phyloP scores from a whole-genome alignment of 2,888 invertebrate genomes.

The Agonopterix subpropinquella region DNA sequence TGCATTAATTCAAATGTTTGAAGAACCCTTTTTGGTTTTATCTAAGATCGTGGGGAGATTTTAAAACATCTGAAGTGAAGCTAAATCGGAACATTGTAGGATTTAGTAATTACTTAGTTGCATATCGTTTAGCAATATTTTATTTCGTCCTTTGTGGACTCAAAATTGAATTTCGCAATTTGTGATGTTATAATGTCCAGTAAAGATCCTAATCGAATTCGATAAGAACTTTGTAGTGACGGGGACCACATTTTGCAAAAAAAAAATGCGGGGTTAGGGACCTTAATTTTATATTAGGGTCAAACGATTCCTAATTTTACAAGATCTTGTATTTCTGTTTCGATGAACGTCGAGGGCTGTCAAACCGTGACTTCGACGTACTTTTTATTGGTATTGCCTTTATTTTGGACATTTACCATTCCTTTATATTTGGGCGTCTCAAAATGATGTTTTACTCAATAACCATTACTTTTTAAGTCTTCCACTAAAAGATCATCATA shows the following conservation, averaged over 20 bases:
- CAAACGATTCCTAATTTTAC: slow-evolving; percentile 12
- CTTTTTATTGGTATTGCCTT: too few relatives aligned
- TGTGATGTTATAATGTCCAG: slow-evolving; percentile 20
- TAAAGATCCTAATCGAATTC: slow-evolving; percentile 46
- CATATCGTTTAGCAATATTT: not conserved
- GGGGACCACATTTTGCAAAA: slow-evolving; percentile 27
- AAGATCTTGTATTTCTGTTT: not conserved
- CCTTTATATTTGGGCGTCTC: too few relatives aligned
- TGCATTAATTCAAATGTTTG: too few relatives aligned
- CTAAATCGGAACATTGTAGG: not conserved
- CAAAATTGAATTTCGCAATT: slow-evolving; percentile 40
- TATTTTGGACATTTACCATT: too few relatives aligned
- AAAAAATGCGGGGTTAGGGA: slow-evolving; percentile 23
- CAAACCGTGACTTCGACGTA: too few relatives aligned
- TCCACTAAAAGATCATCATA: too few relatives aligned
- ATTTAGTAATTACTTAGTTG: not conserved
- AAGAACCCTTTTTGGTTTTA: too few relatives aligned
- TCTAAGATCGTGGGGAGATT: too few relatives aligned
- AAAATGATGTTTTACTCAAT: too few relatives aligned
- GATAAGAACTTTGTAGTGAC: slow-evolving; percentile 31
- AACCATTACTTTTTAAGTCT: too few relatives aligned
- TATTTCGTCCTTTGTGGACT: not conserved
- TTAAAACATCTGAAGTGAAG: too few relatives aligned
- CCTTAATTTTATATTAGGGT: slow-evolving; percentile 39
- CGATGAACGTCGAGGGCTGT: not conserved